Conservation (phyloP, 2,797 vertebrate genomes). For the Pangasius krempfi region DNA sequence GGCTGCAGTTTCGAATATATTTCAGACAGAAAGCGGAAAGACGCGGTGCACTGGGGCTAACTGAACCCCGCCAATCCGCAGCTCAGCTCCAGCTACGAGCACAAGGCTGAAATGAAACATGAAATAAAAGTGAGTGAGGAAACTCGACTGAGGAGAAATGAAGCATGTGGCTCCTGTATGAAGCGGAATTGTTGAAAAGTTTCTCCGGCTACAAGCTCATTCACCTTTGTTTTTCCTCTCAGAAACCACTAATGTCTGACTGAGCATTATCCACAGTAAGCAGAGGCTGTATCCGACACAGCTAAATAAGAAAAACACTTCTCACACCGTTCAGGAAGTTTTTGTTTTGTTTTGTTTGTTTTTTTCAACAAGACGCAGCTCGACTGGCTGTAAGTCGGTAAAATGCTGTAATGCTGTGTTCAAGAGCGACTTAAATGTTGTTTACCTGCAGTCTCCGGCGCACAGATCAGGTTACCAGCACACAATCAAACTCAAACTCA, state of each 20-base stretch:
- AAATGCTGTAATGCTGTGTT: neutral
- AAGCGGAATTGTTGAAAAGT: neutral
- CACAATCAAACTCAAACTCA: neutral
- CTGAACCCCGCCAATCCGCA: neutral
- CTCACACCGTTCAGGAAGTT: neutral
- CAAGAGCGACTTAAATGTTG: neutral
- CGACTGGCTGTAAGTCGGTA: neutral
- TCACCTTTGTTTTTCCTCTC: neutral
- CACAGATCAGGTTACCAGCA: slow-evolving; percentile 16
- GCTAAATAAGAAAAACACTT: no score
- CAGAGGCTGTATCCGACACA: neutral
- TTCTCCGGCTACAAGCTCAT: neutral
- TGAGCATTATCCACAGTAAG: neutral
- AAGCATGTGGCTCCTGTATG: neutral
- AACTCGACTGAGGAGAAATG: neutral
- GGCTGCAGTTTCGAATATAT: neutral
- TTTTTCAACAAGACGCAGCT: neutral
- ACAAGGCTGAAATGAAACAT: no score
- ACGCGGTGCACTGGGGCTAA: neutral
- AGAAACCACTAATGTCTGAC: neutral
- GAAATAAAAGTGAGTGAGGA: neutral
- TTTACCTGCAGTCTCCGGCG: slow-evolving; percentile 40
- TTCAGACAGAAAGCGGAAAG: neutral
- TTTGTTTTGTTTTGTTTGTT: neutral
- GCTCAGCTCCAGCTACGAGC: no score